Percentiles rank a stretch among this genome's conserved stretches.
phyloP scores from a whole-genome alignment of 2,113 vertebrate genomes.

The Lipophrys pholis region DNA sequence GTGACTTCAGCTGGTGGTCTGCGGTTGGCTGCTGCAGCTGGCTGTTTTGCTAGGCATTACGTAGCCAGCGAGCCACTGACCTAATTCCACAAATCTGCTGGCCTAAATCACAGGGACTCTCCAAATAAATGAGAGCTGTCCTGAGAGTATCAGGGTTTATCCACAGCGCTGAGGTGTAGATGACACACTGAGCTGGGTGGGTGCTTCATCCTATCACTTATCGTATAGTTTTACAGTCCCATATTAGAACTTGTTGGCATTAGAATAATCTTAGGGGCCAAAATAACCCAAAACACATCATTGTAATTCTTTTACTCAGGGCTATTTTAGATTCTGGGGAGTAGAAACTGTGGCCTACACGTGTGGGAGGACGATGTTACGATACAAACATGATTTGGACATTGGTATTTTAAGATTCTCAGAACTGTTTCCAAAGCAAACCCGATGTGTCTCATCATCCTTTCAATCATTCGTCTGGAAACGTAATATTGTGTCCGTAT shows the following conservation, averaged over 20 bases:
- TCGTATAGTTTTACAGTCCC: conserved; percentile 22
- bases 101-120: conserved; percentile 78
- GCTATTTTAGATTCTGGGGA: conserved; percentile 5
- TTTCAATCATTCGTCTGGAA: conserved; percentile 11
- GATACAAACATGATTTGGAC: not conserved
- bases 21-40: conserved; percentile 47
- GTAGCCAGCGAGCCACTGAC: conserved; percentile 75
- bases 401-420: not conserved
- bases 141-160: conserved; percentile 60
- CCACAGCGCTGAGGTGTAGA: conserved; percentile 56
- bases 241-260: conserved; percentile 32
- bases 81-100: conserved; percentile 83
- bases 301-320: not conserved
- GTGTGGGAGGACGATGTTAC: not conserved
- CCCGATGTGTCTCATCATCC: not conserved
- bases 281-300: conserved; percentile 4
- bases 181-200: conserved; percentile 44
- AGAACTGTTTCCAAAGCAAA: no score
- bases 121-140: conserved; percentile 74
- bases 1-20: conserved; percentile 10
- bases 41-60: conserved; percentile 66
- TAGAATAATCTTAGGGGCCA: conserved; percentile 3
- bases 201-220: conserved; percentile 34
- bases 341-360: not conserved
- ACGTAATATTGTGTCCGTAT: no score